Percentiles rank a stretch among this genome's conserved stretches.
These are phyloP conservation scores for Callocephalon fimbriatum DNA, from an alignment of 2,113 vertebrate genomes.

Conservation along the genomic window DNA sequence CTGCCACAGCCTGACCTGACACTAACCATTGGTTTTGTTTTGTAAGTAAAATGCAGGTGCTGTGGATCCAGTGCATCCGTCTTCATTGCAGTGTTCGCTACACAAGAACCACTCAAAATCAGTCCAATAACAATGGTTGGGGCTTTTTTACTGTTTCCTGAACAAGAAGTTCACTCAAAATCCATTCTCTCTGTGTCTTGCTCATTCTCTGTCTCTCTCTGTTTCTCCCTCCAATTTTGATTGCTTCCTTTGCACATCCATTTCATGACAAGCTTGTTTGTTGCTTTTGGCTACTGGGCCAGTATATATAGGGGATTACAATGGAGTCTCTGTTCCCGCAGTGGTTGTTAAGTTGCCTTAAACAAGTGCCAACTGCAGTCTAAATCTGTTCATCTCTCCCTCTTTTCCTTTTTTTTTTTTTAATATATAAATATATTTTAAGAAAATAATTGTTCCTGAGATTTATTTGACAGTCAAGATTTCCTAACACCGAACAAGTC, in stretches of 20 bases:
- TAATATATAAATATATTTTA: not conserved
- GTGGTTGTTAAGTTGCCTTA: not conserved
- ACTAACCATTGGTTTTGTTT: too few relatives aligned
- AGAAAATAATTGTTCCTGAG: slow-evolving; percentile 35
- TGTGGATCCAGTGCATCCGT: too few relatives aligned
- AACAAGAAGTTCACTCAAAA: not conserved
- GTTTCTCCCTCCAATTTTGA: slow-evolving; percentile 1
- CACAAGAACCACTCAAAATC: not conserved
- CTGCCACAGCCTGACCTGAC: too few relatives aligned
- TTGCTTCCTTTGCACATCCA: slow-evolving; percentile 50
- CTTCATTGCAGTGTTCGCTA: not conserved
- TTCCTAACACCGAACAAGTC: not conserved
- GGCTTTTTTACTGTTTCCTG: not conserved
- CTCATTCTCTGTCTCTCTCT: not conserved
- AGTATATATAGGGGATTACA: not conserved
- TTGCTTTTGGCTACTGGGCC: slow-evolving; percentile 53
- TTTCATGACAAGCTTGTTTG: slow-evolving; percentile 49
- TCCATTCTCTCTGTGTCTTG: not conserved
- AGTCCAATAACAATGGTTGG: rapidly evolving
- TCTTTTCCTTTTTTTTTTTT: not conserved
- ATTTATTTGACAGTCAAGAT: slow-evolving; percentile 41
- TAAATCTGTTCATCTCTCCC: slow-evolving; percentile 15
- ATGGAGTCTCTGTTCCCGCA: slow-evolving; percentile 33
- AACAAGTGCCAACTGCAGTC: not conserved
- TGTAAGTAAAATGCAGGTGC: too few relatives aligned